Percentiles rank a stretch among this genome's conserved stretches.
Evolutionary conservation across 2,888 invertebrate species (phyloP).

Genomic region (Hermaeophaga mercurialis): DNA sequence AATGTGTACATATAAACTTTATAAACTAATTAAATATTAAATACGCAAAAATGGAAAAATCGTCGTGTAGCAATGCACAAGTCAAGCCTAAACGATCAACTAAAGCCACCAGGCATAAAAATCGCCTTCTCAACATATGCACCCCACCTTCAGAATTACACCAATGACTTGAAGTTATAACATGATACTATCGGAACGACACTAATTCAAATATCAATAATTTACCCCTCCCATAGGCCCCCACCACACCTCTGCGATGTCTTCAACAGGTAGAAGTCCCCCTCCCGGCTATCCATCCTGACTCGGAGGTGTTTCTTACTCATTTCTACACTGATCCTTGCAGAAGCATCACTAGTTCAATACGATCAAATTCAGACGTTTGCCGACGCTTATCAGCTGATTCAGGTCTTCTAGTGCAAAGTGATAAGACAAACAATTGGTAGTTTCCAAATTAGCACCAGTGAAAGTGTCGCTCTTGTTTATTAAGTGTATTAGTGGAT

Average conservation of each 20-base stretch:
- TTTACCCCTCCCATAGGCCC: slow-evolving; percentile 50
- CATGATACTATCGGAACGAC: slow-evolving; percentile 53
- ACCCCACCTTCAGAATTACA: slow-evolving; percentile 50
- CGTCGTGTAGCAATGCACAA: slow-evolving; percentile 8
- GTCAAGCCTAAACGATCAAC: slow-evolving; percentile 21
- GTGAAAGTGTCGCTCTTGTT: slow-evolving; percentile 49
- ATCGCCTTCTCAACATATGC: slow-evolving; percentile 36
- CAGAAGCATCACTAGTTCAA: slow-evolving; percentile 33
- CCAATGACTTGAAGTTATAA: slow-evolving; percentile 55
- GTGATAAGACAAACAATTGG: slow-evolving; percentile 45
- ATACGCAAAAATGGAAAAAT: slow-evolving; percentile 4
- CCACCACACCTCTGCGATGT: slow-evolving; percentile 42
- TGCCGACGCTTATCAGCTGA: slow-evolving; percentile 35
- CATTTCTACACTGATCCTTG: slow-evolving; percentile 52
- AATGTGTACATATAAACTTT: too few relatives aligned
- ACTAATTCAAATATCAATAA: slow-evolving; percentile 57
- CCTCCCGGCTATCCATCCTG: slow-evolving; percentile 50
- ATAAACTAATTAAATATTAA: background rate
- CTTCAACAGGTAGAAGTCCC: slow-evolving; percentile 53
- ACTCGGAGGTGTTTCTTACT: slow-evolving; percentile 53
- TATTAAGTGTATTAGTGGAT: slow-evolving; percentile 42
- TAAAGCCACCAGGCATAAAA: slow-evolving; percentile 38
- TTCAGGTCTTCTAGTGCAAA: slow-evolving; percentile 37
- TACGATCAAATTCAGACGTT: slow-evolving; percentile 25
- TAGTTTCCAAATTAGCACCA: slow-evolving; percentile 53